phyloP scores from a whole-genome alignment of 2,113 vertebrate genomes.

The Crotalus tigris region DNA sequence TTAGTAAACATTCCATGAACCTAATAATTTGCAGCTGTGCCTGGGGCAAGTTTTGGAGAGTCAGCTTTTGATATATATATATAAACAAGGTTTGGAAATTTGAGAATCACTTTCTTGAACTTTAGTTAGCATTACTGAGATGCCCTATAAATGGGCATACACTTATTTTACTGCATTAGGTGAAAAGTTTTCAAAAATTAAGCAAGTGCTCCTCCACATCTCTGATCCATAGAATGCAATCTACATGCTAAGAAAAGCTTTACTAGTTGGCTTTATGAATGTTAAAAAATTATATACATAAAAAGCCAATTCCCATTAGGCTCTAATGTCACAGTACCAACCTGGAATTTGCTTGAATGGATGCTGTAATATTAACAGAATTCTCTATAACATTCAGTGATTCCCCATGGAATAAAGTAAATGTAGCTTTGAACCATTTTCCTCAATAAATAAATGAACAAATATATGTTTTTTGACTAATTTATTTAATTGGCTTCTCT shows the following conservation, averaged over 20 bases:
- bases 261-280: not conserved
- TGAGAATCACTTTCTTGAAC: not conserved
- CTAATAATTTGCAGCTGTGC: conserved; percentile 57
- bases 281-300: not conserved
- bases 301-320: not conserved
- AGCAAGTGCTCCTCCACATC: not conserved
- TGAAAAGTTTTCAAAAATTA: not conserved
- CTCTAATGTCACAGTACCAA: not conserved
- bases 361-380: not conserved
- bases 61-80: not conserved
- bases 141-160: not conserved
- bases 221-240: not conserved
- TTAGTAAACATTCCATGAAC: conserved; percentile 63
- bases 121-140: not conserved
- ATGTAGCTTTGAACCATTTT: not conserved
- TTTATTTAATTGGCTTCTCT: not conserved
- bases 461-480: not conserved
- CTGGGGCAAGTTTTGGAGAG: conserved; percentile 32
- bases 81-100: not conserved
- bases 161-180: not conserved
- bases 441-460: not conserved
- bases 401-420: not conserved
- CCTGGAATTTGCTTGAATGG: not conserved
- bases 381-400: not conserved
- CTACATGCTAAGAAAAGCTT: not conserved